These are phyloP conservation scores for Sebastes nivosus DNA, from an alignment of 2,797 vertebrate genomes.

Conservation along the genomic window DNA sequence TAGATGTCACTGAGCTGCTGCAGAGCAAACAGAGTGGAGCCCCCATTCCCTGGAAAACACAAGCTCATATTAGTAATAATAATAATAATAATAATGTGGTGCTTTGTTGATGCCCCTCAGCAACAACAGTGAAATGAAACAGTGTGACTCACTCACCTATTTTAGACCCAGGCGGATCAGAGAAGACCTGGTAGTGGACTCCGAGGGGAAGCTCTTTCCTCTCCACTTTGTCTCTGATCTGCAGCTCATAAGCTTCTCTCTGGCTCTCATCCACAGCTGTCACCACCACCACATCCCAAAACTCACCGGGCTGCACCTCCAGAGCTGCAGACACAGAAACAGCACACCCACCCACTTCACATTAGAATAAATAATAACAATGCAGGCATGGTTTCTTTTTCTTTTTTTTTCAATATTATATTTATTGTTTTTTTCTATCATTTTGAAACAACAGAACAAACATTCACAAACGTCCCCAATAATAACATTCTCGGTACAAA, in stretches of 20 bases:
- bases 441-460: too few relatives aligned
- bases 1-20: constrained; percentile 83
- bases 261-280: constrained; percentile 88
- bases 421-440: too few relatives aligned
- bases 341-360: background rate
- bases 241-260: constrained; percentile 84
- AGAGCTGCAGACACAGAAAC: constrained; percentile 68
- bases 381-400: background rate
- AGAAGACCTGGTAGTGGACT: constrained; percentile 86
- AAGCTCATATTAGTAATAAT: background rate
- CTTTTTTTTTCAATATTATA: too few relatives aligned
- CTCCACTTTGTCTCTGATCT: constrained; percentile 84
- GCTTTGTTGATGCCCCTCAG: background rate
- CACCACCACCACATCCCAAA: constrained; percentile 91
- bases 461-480: too few relatives aligned
- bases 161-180: constrained; percentile 88
- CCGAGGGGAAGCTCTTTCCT: constrained; percentile 87
- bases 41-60: constrained; percentile 89
- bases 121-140: background rate
- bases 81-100: background rate
- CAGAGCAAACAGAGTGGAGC: constrained; percentile 90
- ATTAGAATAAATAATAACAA: background rate
- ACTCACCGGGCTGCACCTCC: constrained; percentile 75
- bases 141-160: constrained; percentile 80
- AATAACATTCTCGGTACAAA: too few relatives aligned